phyloP scores from a whole-genome alignment of 2,113 vertebrate species.

The Ascaphus truei region DNA sequence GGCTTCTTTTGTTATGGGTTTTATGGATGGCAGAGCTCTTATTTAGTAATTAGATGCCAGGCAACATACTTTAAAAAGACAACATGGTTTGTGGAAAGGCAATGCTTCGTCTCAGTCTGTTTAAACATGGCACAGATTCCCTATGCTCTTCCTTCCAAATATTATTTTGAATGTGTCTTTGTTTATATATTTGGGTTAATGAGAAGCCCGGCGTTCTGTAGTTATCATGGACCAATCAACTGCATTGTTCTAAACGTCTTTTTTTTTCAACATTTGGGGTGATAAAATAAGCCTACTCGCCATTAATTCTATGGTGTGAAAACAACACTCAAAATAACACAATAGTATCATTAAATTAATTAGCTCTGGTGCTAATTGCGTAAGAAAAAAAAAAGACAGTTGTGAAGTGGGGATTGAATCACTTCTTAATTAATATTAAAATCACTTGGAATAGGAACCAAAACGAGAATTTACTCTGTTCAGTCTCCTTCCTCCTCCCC shows the following conservation, averaged over 20 bases:
- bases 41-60: constrained; percentile 25
- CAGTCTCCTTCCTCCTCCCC: not conserved
- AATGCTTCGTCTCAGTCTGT: constrained; percentile 7
- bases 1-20: constrained; percentile 30
- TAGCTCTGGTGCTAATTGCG: constrained; percentile 35
- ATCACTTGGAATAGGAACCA: constrained; percentile 29
- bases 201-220: not conserved
- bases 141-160: not conserved
- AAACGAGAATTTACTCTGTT: constrained; percentile 16
- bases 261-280: not conserved
- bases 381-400: constrained; percentile 36
- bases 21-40: constrained; percentile 31
- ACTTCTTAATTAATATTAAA: constrained; percentile 50
- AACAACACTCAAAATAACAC: constrained; percentile 29
- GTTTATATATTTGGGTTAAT: not conserved
- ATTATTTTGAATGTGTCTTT: not conserved
- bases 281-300: not conserved
- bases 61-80: constrained; percentile 27
- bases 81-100: constrained; percentile 15
- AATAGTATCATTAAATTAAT: constrained; percentile 40
- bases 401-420: constrained; percentile 41
- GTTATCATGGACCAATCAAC: not conserved
- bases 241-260: not conserved
- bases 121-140: not conserved
- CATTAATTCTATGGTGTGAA: constrained; percentile 24